Percentiles rank a stretch among this genome's conserved stretches.
phyloP scores from a whole-genome alignment of 2,888 invertebrate species.

The Metellina segmentata region DNA sequence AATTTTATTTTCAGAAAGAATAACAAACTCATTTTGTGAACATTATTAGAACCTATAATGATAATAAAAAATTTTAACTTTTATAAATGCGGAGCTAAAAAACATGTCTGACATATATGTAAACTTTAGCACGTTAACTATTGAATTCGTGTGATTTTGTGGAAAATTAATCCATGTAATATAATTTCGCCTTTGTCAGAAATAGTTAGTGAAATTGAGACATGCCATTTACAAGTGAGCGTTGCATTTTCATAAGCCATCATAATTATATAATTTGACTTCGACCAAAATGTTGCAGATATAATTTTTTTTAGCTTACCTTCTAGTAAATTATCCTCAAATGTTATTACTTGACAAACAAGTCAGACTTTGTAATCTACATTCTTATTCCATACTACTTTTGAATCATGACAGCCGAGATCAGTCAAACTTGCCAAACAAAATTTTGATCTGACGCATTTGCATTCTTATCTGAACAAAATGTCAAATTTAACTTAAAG shows the following conservation, averaged over 20 bases:
- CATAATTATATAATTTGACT: no score
- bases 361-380: no score
- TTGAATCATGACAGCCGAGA: no score
- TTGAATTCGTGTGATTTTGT: not conserved
- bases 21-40: not conserved
- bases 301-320: no score
- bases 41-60: not conserved
- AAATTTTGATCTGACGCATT: no score
- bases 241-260: not conserved
- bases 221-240: slow-evolving; percentile 67
- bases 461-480: no score
- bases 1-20: not conserved
- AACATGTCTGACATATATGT: slow-evolving; percentile 74
- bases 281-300: no score
- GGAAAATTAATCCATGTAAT: not conserved
- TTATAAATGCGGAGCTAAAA: slow-evolving; percentile 44
- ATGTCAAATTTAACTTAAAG: no score
- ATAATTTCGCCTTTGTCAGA: not conserved
- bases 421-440: no score
- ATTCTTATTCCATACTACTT: no score
- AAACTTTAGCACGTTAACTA: slow-evolving; percentile 58
- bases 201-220: slow-evolving; percentile 37
- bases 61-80: not conserved
- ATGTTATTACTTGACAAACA: no score
- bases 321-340: no score